Percentiles rank a stretch among this genome's conserved stretches.
Evolutionary conservation across 2,888 invertebrate species (phyloP).

Genomic region (Eupithecia centaureata): DNA sequence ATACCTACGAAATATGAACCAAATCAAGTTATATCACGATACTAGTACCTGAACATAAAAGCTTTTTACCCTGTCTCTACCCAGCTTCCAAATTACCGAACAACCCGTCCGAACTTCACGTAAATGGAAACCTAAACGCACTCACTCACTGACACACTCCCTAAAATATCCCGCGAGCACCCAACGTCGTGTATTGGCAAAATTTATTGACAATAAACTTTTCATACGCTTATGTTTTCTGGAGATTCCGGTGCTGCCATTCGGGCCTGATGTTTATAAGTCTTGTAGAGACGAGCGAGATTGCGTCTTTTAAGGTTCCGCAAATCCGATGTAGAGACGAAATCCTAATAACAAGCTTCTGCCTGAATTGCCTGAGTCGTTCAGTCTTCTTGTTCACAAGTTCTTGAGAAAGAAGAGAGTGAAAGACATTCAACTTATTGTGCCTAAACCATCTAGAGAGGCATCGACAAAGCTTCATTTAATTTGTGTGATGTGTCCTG

Average conservation of each 20-base stretch:
- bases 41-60: background rate
- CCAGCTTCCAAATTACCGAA: constrained; percentile 12
- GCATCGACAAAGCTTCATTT: too few species aligned
- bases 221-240: constrained; percentile 74
- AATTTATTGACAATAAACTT: constrained; percentile 76
- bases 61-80: background rate
- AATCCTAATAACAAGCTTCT: background rate
- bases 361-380: background rate
- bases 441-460: background rate
- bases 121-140: constrained; percentile 18
- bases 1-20: too few species aligned
- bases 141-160: constrained; percentile 41
- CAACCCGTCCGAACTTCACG: constrained; percentile 12
- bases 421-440: background rate
- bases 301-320: constrained; percentile 49
- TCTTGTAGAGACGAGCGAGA: constrained; percentile 56
- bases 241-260: constrained; percentile 69
- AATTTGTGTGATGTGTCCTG: too few species aligned
- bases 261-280: constrained; percentile 64
- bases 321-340: background rate
- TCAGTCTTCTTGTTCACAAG: background rate
- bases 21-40: too few species aligned
- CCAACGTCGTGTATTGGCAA: constrained; percentile 66
- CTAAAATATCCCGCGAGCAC: constrained; percentile 53
- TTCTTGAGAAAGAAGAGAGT: background rate